A percentile compares a stretch with the other conserved stretches of the same genome.
These are phyloP conservation scores for Phoebastria nigripes DNA, from an alignment of 2,797 vertebrate species.

Conservation along the genomic window DNA sequence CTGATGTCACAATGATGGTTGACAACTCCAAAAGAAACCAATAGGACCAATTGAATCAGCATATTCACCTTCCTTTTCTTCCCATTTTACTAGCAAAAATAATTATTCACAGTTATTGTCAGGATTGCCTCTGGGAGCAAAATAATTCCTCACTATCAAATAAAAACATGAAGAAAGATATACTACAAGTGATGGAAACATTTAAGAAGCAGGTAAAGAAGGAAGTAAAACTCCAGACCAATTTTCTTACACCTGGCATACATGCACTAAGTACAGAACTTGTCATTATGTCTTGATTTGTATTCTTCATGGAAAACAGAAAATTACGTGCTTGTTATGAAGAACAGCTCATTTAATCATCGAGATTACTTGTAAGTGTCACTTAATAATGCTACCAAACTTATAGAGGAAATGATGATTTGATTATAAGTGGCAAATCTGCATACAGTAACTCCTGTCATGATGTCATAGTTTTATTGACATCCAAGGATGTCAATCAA, in stretches of 20 bases:
- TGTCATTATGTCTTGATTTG: not conserved
- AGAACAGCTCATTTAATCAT: constrained; percentile 40
- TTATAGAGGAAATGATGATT: constrained; percentile 15
- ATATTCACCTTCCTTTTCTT: not conserved
- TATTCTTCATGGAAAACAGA: not conserved
- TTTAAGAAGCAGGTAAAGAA: not conserved
- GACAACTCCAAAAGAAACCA: not conserved
- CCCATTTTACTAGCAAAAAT: not conserved
- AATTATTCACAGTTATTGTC: not conserved
- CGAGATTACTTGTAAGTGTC: constrained; percentile 31
- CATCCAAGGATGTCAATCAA: no score
- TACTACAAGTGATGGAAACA: not conserved
- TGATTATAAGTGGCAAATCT: constrained; percentile 40
- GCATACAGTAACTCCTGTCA: not conserved
- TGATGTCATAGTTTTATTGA: not conserved
- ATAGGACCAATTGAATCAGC: not conserved
- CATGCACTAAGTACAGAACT: not conserved
- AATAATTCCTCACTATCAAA: not conserved
- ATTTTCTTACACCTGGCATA: not conserved
- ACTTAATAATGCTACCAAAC: constrained; percentile 30
- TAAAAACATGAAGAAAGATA: not conserved
- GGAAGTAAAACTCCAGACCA: not conserved
- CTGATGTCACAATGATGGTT: not conserved
- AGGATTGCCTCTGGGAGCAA: not conserved
- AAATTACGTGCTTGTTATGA: not conserved